These are phyloP conservation scores for Zaprionus lachaisei DNA, from an alignment of 1,140 invertebrate genomes.

Conservation along the genomic window DNA sequence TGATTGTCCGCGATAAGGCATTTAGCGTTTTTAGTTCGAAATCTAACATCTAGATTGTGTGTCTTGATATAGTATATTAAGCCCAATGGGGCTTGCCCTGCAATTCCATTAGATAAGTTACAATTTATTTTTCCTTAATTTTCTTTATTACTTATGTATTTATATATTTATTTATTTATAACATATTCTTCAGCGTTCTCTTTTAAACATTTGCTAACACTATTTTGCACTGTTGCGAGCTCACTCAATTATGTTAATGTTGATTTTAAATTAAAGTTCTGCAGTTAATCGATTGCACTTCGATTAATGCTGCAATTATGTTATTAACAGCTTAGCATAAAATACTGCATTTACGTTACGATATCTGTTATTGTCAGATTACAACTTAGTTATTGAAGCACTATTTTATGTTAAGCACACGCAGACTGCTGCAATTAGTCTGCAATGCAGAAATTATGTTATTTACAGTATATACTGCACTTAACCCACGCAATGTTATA, in stretches of 20 bases:
- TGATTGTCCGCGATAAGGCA: conserved; percentile 29
- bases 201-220: neutral
- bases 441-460: too few relatives aligned
- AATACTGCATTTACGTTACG: neutral
- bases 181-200: too few relatives aligned
- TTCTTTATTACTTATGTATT: neutral
- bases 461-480: too few relatives aligned
- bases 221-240: neutral
- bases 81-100: neutral
- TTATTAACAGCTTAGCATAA: too few relatives aligned
- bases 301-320: neutral
- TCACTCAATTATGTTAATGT: neutral
- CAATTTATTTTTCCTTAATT: neutral
- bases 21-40: conserved; percentile 16
- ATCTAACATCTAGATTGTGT: conserved; percentile 15
- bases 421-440: neutral
- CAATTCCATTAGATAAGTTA: neutral
- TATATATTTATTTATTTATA: too few relatives aligned
- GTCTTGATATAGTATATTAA: neutral
- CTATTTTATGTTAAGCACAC: neutral
- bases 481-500: neutral
- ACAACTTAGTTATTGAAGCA: neutral
- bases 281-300: neutral
- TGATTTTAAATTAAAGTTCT: neutral
- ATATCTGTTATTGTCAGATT: neutral